Base-by-base conservation (phyloP, 1,140 invertebrate genomes). In the Gryllus bimaculatus region DNA sequence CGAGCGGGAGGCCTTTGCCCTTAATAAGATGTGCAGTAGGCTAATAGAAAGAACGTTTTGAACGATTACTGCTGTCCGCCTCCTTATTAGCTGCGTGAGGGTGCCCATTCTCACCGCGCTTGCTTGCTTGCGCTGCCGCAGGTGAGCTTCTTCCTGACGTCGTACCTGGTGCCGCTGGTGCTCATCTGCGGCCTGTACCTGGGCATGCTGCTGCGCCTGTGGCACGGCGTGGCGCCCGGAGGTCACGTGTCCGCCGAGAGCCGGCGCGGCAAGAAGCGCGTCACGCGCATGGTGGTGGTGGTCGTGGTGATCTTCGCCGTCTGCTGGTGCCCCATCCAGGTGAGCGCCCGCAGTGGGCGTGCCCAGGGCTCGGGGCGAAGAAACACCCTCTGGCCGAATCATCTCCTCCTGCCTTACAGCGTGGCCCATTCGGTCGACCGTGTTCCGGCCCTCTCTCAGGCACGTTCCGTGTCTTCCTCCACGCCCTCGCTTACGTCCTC, bases 271-370 rank as follows among this genome's bases (percentile, higher is more conserved):
- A 96, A 96, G 86, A 93, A 93, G 85, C 89, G 96, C 80, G 97
- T 98, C 1, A 98, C 96, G 0, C 89, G 95, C 80, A 94, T 99
- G 91, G 95, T 99, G 8, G 90, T 98, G 66, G 93, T 97, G 26
- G 96, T 99, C 18, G 95, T 98, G 0, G 91, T 95, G 26, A 96
- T 97, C 48, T 98, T 98, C 85, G 96, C 96, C 12, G 88, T 97
- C 54, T 98, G 96, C 86, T 99, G 97, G 97, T 92, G 94, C 82
- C 97, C 97, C 4, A 95, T 98, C 83, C 96, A 98, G 89, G 92
- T 95, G 81, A 90, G 79, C 13, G 10, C 4, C 39, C 8, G 73
- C 15, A 8, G 8, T 13, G 73, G 1, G 18, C 0, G 5, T 74
- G 18, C 73, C 8, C 8, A 74, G 73, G 8, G 7, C 8, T 8